Percentiles rank a stretch among this genome's conserved stretches.
Evolutionary conservation across 2,888 invertebrate species (phyloP).

Genomic region (Serrognathus titanus): DNA sequence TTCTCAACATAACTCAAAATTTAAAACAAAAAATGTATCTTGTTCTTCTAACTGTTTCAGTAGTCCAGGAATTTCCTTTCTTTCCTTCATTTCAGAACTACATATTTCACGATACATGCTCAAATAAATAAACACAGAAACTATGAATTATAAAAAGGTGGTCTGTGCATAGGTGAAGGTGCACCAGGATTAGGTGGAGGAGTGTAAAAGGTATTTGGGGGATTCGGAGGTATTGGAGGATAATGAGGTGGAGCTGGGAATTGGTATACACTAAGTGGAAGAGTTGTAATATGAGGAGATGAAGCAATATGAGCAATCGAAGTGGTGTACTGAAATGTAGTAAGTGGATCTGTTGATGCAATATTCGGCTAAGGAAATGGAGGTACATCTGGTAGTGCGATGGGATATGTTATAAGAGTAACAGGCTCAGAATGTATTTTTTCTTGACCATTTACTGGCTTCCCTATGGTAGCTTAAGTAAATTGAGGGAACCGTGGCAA

Average conservation of each 20-base stretch:
- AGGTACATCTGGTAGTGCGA: conserved; percentile 47
- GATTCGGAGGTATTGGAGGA: conserved; percentile 50
- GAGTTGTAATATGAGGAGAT: conserved; percentile 45
- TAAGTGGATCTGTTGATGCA: conserved; percentile 29
- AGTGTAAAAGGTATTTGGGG: conserved; percentile 45
- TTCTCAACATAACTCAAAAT: no score
- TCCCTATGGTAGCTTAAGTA: conserved; percentile 29
- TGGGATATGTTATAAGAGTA: conserved; percentile 29
- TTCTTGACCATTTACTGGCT: conserved; percentile 57
- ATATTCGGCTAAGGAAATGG: conserved; percentile 44
- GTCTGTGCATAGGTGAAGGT: conserved; percentile 16
- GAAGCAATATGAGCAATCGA: conserved; percentile 39
- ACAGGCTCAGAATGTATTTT: conserved; percentile 29
- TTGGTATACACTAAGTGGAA: conserved; percentile 38
- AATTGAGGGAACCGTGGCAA: conserved; percentile 40
- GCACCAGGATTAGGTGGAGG: conserved; percentile 38
- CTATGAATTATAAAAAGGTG: conserved; percentile 18
- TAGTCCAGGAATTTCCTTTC: no score
- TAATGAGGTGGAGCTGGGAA: conserved; percentile 43
- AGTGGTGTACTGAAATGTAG: conserved; percentile 25
- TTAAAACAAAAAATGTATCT: no score
- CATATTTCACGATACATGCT: no score
- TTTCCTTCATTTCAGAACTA: no score
- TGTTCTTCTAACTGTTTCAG: no score
- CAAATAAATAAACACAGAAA: neutral